Evolutionary conservation across 2,113 vertebrate species (phyloP), one percentile per base, ranked within the genome.

Genomic region (Oophaga pumilio): DNA sequence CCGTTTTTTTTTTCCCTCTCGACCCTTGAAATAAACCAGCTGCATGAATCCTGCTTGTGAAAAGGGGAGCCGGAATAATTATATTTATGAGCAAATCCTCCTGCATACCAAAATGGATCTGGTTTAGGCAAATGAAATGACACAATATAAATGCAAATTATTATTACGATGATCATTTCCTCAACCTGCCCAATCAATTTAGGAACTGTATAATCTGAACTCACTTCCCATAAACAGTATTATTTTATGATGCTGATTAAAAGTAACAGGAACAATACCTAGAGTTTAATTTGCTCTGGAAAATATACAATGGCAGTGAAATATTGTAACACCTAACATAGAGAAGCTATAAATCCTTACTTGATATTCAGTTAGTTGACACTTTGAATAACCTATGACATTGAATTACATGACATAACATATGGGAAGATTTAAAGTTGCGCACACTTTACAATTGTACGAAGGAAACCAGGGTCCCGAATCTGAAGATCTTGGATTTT

Each of bases 61-160:
- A 77, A 86, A 77, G 69, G 84, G 74, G 84, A 76, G 73, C 53
- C 60, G 53, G 81, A 88, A 88, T 88, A 88, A 88, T 88, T 88
- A 88, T 88, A 88, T 88, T 88, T 88, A 82, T 88, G 87, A 88
- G 74, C 73, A 77, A 88, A 88, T 88, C 80, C 81, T 83, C 49
- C 87, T 77, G 87, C 87, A 88, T 88, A 88, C 71, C 86, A 88
- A 84, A 88, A 88, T 82, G 87, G 87, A 88, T 88, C 80, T 84
- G 81, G 87, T 88, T 88, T 88, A 84, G 87, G 81, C 87, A 88
- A 88, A 88, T 88, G 87, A 88, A 88, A 88, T 88, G 87, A 88
- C 81, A 88, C 87, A 88, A 88, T 88, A 88, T 88, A 88, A 88
- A 88, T 88, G 87, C 87, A 88, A 88, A 88, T 88, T 88, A 88